Evolutionary conservation across 2,113 vertebrate species (phyloP), one percentile per base, ranked within the genome.

Genomic region (Piaya cayana): DNA sequence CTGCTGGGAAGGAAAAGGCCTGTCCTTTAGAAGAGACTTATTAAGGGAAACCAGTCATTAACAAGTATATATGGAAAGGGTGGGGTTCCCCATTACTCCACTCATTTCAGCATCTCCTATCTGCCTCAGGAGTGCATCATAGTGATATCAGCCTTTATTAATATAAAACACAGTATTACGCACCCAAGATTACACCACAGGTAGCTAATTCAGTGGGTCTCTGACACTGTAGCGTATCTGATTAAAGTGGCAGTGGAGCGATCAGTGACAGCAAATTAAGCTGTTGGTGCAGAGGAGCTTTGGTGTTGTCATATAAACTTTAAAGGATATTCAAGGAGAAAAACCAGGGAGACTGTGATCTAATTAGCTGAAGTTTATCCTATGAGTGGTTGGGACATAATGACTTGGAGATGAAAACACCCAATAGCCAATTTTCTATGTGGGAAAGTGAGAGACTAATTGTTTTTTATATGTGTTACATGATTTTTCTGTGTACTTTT

Each of bases 1-100:
- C 95, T 97, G 89, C 96, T 95, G 94, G 95, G 93, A 95, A 97
- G 97, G 95, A 96, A 97, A 96, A 97, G 91, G 74, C 62, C 87
- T 65, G 82, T 84, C 58, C 83, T 95, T 94, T 88, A 69, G 92
- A 92, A 81, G 90, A 95, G 86, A 27, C 29, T 92, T 71, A 68
- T 95, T 78, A 92, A 94, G 81, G 88, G 95, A 97, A 97, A 95
- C 94, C 88, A 90, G 90, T 95, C 90, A 97, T 97, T 97, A 97
- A 62, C 81, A 88, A 82, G 86, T 96, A 95, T 96, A 95, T 91
- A 94, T 95, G 95, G 96, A 95, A 96, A 95, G 95, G 95, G 96
- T 86, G 96, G 74, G 62, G 95, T 72, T 96, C 84, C 64, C 93
- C 47, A 86, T 95, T 94, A 91, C 94, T 96, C 92, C 82, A 84